These are phyloP conservation scores for Phaethornis superciliosus DNA, from an alignment of 2,113 vertebrate species.

Conservation along the genomic window DNA sequence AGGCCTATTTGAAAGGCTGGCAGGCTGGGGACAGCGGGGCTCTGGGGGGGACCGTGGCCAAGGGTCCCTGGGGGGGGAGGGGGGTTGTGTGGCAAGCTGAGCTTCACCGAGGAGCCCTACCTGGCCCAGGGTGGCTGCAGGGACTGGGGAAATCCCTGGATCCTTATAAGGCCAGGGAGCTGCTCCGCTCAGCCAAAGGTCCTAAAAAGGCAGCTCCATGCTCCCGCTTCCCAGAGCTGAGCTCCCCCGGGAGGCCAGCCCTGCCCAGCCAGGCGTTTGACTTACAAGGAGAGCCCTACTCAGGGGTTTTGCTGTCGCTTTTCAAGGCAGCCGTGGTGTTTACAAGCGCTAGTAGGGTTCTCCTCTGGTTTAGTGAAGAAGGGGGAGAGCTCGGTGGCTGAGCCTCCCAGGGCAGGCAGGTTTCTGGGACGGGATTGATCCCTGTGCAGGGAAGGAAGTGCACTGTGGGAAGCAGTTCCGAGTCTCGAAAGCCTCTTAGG, in stretches of 20 bases:
- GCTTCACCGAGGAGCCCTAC: neutral
- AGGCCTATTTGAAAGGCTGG: neutral
- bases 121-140: neutral
- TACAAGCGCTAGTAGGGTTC: neutral
- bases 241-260: conserved; percentile 40
- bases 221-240: conserved; percentile 30
- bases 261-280: neutral
- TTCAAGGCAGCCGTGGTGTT: neutral
- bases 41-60: neutral
- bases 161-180: conserved; percentile 48
- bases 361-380: neutral
- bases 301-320: neutral
- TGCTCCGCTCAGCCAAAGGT: neutral
- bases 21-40: neutral
- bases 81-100: neutral
- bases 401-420: neutral
- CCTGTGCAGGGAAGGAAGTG: neutral
- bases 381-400: accelerated
- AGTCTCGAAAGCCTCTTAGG: conserved; percentile 28
- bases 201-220: conserved; percentile 72
- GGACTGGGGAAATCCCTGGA: conserved; percentile 31
- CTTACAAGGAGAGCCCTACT: neutral
- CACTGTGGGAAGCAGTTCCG: neutral
- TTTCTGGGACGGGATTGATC: accelerated
- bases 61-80: accelerated